These are phyloP conservation scores for Penelope pileata DNA, from an alignment of 2,113 vertebrate species.

Conservation along the genomic window DNA sequence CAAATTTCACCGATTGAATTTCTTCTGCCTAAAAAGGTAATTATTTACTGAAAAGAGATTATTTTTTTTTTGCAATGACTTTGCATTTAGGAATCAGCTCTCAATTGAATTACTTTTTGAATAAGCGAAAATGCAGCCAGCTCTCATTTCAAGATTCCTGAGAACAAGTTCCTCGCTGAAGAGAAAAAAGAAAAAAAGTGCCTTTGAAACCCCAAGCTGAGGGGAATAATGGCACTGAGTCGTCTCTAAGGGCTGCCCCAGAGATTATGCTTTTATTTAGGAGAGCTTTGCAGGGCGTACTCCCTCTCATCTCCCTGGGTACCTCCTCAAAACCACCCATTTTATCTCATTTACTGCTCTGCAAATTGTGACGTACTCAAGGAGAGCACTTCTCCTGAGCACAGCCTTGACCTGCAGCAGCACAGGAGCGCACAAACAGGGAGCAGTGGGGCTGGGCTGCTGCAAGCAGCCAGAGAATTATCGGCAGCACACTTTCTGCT, in stretches of 20 bases:
- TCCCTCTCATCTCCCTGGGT: neutral
- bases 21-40: neutral
- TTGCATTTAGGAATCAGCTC: neutral
- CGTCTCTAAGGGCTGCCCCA: constrained; percentile 35
- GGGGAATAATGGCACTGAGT: constrained; percentile 56
- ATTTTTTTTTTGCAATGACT: neutral
- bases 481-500: neutral
- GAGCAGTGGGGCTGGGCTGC: neutral
- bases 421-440: neutral
- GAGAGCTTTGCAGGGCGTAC: constrained; percentile 2
- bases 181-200: neutral
- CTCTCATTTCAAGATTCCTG: constrained; percentile 28
- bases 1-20: neutral
- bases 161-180: constrained; percentile 29
- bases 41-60: neutral
- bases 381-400: neutral
- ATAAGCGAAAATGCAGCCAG: constrained; percentile 1
- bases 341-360: neutral
- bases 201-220: constrained; percentile 63
- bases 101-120: neutral
- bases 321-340: neutral
- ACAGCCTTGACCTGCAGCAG: neutral
- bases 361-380: neutral
- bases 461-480: neutral
- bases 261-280: constrained; percentile 55